Conservation (phyloP, 2,888 invertebrate genomes). For the Hoplodrina blanda region DNA sequence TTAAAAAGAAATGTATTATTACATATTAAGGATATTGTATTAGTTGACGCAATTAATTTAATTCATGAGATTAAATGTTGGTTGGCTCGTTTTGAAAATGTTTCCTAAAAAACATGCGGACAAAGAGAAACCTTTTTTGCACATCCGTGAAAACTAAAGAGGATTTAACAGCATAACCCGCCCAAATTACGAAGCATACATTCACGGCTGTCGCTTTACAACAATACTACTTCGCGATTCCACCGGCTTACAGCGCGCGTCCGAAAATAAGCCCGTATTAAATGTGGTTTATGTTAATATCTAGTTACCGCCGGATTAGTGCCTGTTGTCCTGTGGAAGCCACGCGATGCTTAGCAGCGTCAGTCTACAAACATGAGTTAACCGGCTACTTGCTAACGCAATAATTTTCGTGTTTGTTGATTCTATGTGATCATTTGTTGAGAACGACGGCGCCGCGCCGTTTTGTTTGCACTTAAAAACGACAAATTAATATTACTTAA, state of each 20-base stretch:
- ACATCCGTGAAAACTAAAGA: conserved; percentile 20
- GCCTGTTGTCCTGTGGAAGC: neutral
- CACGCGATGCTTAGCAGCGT: neutral
- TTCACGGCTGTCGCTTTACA: conserved; percentile 30
- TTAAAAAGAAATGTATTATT: too few species aligned
- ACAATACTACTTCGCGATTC: conserved; percentile 38
- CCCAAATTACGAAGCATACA: conserved; percentile 31
- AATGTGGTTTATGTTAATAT: conserved; percentile 60
- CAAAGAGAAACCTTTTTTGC: conserved; percentile 28
- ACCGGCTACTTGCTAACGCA: neutral
- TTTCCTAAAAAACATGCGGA: neutral
- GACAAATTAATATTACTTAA: too few species aligned
- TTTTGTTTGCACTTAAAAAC: too few species aligned
- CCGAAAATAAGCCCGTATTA: conserved; percentile 59
- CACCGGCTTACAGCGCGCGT: conserved; percentile 31
- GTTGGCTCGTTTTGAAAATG: too few species aligned
- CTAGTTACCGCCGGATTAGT: conserved; percentile 36
- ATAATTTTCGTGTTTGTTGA: too few species aligned
- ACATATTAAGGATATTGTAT: too few species aligned
- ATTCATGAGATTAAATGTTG: too few species aligned
- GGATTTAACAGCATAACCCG: conserved; percentile 38
- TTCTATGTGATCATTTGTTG: too few species aligned
- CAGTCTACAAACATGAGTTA: neutral
- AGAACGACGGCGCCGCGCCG: too few species aligned
- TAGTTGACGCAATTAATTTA: too few species aligned